phyloP scores from a whole-genome alignment of 2,888 invertebrate genomes.

The Liposcelis brunnea region DNA sequence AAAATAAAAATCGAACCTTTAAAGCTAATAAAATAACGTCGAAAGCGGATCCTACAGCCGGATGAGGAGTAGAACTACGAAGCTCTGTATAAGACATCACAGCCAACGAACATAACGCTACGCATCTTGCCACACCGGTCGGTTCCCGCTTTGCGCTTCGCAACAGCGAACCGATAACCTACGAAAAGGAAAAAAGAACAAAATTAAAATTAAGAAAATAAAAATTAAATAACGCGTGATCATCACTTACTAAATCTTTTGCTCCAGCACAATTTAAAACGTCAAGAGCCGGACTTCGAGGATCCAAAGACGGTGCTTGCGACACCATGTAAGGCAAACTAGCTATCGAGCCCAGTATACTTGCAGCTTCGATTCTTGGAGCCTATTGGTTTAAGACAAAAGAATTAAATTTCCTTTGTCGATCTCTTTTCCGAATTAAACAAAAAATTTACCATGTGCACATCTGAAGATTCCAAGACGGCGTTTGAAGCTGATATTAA shows the following conservation, averaged over 20 bases:
- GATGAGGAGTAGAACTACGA: constrained; percentile 30
- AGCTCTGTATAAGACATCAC: constrained; percentile 51
- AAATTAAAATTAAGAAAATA: constrained; percentile 7
- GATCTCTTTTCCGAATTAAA: too few relatives aligned
- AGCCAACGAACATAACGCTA: constrained; percentile 73
- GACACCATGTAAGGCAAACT: constrained; percentile 57
- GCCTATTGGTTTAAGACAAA: constrained; percentile 34
- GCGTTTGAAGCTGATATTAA: constrained; percentile 80
- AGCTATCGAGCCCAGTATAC: constrained; percentile 71
- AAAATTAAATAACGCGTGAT: constrained; percentile 3
- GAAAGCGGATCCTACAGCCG: constrained; percentile 47
- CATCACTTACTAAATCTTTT: constrained; percentile 6
- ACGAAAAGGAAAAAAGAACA: constrained; percentile 1
- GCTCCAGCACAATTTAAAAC: not conserved
- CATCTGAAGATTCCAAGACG: constrained; percentile 64
- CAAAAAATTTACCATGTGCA: constrained; percentile 28
- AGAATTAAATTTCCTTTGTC: not conserved
- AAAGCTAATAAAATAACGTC: constrained; percentile 48
- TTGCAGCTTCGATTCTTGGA: constrained; percentile 80
- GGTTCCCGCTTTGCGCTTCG: constrained; percentile 80
- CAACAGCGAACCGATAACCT: constrained; percentile 32
- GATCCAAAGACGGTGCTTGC: constrained; percentile 21
- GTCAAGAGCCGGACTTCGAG: constrained; percentile 6
- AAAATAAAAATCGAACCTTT: constrained; percentile 31
- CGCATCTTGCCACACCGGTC: constrained; percentile 70